Conservation (phyloP, 2,888 invertebrate genomes). For the Phania funesta region DNA sequence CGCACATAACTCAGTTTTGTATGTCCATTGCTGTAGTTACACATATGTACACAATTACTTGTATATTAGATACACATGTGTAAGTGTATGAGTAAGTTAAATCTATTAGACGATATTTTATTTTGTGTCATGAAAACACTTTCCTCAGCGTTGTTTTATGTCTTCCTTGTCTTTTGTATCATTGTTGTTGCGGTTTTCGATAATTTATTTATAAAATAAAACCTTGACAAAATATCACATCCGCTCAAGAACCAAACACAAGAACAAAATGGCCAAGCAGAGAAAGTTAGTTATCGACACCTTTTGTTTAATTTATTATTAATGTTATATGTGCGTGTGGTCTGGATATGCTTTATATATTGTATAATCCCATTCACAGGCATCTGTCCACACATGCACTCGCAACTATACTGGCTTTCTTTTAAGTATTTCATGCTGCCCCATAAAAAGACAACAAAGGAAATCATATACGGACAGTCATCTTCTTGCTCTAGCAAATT, state of each 20-base stretch:
- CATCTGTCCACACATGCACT: slow-evolving; percentile 23
- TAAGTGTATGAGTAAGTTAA: slow-evolving; percentile 6
- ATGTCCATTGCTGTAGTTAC: too few species aligned
- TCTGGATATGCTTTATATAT: too few species aligned
- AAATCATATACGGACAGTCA: slow-evolving; percentile 50
- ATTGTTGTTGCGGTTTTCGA: slow-evolving; percentile 25
- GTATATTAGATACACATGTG: background rate
- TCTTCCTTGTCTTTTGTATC: slow-evolving; percentile 14
- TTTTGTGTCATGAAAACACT: slow-evolving; percentile 13
- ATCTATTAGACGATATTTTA: slow-evolving; percentile 48
- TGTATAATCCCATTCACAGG: too few species aligned
- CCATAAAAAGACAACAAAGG: slow-evolving; percentile 53
- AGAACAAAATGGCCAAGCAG: slow-evolving; percentile 44
- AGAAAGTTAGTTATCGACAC: slow-evolving; percentile 57
- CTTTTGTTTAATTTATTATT: too few species aligned
- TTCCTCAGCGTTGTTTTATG: slow-evolving; percentile 1
- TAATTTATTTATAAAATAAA: slow-evolving; percentile 62
- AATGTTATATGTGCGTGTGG: too few species aligned
- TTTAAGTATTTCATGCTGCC: too few species aligned
- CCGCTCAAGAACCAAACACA: slow-evolving; percentile 21
- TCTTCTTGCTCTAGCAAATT: slow-evolving; percentile 40
- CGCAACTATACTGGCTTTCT: too few species aligned
- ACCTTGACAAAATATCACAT: slow-evolving; percentile 61
- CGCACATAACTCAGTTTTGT: background rate
- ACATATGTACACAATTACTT: background rate